A percentile compares a stretch with the other conserved stretches of the same genome.
These are phyloP conservation scores for Trichogramma pretiosum DNA, from an alignment of 1,140 invertebrate species.

Conservation along the genomic window DNA sequence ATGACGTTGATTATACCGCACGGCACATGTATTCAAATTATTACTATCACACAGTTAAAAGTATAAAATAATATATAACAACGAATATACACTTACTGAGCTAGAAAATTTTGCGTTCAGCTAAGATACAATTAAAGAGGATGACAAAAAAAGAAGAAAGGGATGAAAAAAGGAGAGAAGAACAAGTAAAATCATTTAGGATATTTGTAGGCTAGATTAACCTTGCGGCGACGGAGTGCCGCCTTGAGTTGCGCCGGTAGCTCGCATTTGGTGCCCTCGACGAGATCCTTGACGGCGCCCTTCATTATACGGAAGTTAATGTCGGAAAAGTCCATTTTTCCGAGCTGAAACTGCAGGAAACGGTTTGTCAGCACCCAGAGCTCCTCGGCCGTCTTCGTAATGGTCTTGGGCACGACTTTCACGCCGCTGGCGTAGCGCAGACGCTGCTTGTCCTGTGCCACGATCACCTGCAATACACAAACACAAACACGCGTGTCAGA, in stretches of 20 bases:
- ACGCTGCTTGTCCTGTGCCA: conserved; percentile 43
- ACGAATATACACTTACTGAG: too few species aligned
- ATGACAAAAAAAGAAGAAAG: too few species aligned
- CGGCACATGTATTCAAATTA: too few species aligned
- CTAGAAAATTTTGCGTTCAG: too few species aligned
- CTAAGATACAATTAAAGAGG: too few species aligned
- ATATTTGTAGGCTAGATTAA: conserved; percentile 11
- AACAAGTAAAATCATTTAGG: conserved; percentile 5
- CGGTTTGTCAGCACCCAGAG: conserved; percentile 56
- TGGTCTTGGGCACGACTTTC: conserved; percentile 46
- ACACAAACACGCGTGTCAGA: too few species aligned
- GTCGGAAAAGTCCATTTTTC: conserved; percentile 24
- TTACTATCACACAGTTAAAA: too few species aligned
- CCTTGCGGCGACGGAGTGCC: conserved; percentile 2
- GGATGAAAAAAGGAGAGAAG: not conserved
- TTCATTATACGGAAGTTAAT: conserved; percentile 31
- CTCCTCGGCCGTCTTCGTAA: conserved; percentile 49
- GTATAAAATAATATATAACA: too few species aligned
- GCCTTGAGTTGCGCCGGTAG: conserved; percentile 7
- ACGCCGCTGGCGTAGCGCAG: conserved; percentile 58
- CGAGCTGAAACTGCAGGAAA: conserved; percentile 25
- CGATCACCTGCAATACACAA: conserved; percentile 30
- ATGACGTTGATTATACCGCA: too few species aligned
- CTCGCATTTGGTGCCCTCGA: conserved; percentile 34
- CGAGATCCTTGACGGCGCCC: conserved; percentile 22